phyloP scores from a whole-genome alignment of 2,888 invertebrate genomes.

The Coremacera marginata region DNA sequence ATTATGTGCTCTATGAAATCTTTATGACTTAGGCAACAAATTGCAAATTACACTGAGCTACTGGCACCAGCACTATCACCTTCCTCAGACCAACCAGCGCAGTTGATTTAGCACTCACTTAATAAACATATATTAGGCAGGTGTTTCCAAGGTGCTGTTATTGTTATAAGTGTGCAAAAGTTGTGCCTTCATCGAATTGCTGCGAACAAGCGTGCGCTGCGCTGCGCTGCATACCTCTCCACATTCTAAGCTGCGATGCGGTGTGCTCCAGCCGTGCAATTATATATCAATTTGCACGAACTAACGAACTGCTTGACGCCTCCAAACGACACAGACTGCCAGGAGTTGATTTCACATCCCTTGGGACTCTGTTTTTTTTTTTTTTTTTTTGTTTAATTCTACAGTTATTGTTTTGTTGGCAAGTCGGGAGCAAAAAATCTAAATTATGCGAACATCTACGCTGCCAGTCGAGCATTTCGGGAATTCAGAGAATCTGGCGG shows the following conservation, averaged over 20 bases:
- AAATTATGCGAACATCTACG: background rate
- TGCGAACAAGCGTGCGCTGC: background rate
- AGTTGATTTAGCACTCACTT: constrained; percentile 60
- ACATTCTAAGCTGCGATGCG: background rate
- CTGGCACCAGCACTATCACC: background rate
- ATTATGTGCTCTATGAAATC: constrained; percentile 47
- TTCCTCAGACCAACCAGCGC: background rate
- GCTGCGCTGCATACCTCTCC: background rate
- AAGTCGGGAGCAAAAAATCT: background rate
- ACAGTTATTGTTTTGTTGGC: background rate
- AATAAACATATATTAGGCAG: constrained; percentile 65
- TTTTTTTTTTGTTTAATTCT: background rate
- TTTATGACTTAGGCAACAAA: background rate
- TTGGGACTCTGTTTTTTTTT: too few species aligned
- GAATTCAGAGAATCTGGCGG: background rate
- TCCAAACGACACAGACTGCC: constrained; percentile 24
- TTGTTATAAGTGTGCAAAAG: background rate
- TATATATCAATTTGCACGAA: constrained; percentile 44
- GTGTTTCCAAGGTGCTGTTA: constrained; percentile 50
- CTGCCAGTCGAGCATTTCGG: background rate
- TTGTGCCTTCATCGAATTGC: constrained; percentile 21
- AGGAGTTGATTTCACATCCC: constrained; percentile 35
- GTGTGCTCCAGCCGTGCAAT: constrained; percentile 30
- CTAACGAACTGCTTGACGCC: constrained; percentile 39
- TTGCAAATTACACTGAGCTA: background rate